Base-by-base conservation (phyloP, 1,140 invertebrate species). In the Drosophila ogumai region DNA sequence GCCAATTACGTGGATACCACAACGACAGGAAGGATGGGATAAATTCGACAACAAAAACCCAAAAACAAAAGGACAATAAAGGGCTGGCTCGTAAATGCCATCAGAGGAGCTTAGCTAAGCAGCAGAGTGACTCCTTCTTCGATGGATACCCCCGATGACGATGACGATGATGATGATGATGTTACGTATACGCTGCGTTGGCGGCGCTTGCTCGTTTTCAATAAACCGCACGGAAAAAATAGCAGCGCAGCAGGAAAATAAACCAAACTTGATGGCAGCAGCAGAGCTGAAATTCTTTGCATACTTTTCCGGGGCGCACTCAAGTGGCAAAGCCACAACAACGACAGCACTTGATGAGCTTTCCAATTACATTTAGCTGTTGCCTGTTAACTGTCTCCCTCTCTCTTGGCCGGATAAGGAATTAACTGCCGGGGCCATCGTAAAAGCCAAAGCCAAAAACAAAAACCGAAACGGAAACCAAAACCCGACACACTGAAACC, bases 61-160 rank as follows among this genome's bases (percentile, higher is more conserved):
- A 68, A 81, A 82, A 85, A 73, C 81, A 84, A 85, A 85, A 85
- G 82, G 73, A 85, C 81, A 85, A 85, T 85, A 85, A 85, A 85
- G 82, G 57, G 74, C 55, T 67, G 64, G 73, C 81, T 85, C 82
- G 81, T 85, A 85, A 85, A 85, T 60, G 76, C 60, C 78, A 71
- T 40, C 56, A 52, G 22, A 28, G 55, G 36, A 65, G 57, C 61
- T 65, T 60, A 72, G 75, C 55, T 66, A 68, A 47, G 60, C 60
- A 47, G 60, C 43, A n/a, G 60, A 49, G 60, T 32, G 44, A 49
- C 61, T 64, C 54, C 54, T 38, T 19, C 54, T 38, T 28, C 52
- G 60, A 54, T 54, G 60, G 63, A 19, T 44, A 44, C 17, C 17
- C 50, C 22, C 31, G 10, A 41, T 44, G 52, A 34, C 28, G 52